These are phyloP conservation scores for Microplitis manilae DNA, from an alignment of 2,888 invertebrate genomes.

Conservation along the genomic window DNA sequence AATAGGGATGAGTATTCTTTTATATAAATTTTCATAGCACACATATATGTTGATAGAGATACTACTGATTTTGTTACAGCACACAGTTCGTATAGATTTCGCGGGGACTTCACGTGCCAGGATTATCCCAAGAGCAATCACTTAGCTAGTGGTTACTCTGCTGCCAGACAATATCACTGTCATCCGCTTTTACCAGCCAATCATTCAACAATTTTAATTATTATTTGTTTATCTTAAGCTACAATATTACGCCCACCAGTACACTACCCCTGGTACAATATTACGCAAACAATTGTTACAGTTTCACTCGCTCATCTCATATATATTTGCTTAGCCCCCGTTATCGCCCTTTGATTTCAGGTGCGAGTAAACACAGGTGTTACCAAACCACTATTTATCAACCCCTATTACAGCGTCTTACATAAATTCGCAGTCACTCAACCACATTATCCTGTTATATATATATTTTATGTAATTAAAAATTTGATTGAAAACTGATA, in stretches of 20 bases:
- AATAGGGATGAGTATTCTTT: slow-evolving; percentile 18
- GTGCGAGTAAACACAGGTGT: slow-evolving; percentile 71
- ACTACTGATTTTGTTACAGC: slow-evolving; percentile 32
- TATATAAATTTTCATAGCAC: neutral
- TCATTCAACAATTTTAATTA: slow-evolving; percentile 64
- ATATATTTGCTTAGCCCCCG: slow-evolving; percentile 5
- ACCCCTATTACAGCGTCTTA: slow-evolving; percentile 17
- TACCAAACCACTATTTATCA: slow-evolving; percentile 26
- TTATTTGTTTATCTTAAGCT: slow-evolving; percentile 53
- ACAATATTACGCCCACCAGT: slow-evolving; percentile 8
- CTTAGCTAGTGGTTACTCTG: slow-evolving; percentile 49
- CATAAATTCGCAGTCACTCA: no score
- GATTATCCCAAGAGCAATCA: slow-evolving; percentile 67
- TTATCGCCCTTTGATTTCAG: slow-evolving; percentile 62
- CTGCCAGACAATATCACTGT: slow-evolving; percentile 15
- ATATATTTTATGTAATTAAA: no score
- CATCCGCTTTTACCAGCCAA: slow-evolving; percentile 4
- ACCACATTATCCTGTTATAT: no score
- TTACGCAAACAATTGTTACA: neutral
- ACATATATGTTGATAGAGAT: slow-evolving; percentile 10
- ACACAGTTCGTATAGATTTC: slow-evolving; percentile 38
- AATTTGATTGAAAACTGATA: no score
- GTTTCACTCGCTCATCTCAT: neutral
- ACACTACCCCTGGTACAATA: no score
- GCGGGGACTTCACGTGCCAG: slow-evolving; percentile 54